Evolutionary conservation across 2,888 invertebrate genomes (phyloP), one percentile per base, ranked within the genome.

Genomic region (Lypha dubia): DNA sequence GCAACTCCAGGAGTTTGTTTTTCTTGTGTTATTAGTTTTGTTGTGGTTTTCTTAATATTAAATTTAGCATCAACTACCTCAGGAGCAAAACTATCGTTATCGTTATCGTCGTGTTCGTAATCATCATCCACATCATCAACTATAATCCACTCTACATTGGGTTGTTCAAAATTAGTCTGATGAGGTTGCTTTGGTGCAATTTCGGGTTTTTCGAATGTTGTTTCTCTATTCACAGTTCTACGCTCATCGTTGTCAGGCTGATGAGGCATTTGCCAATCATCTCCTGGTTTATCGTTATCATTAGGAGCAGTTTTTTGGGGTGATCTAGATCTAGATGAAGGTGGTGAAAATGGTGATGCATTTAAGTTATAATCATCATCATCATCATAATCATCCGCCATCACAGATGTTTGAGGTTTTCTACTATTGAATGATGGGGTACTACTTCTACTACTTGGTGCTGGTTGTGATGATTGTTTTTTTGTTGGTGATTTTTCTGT

Each of bases 191-290:
- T 17, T 4, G 51, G 13, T 38, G 49, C 44, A 6, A 11, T 53
- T 74, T 84, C 79, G 8, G 51, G 17, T 46, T 86, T 87, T 73
- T 90, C 90, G 51, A 90, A 88, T 22, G 88, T 89, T 3, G 87
- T 87, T 74, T 90, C 89, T 51, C 89, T 87, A 79, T 87, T 86
- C 62, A 88, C 86, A 51, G 88, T 87, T 53, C 88, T 88, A 86
- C 88, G 87, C 67, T 89, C 89, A 75, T 88, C 84, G 81, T 84
- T 88, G 3, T 88, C 87, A 35, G 83, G 87, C 84, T 84, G 77
- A 86, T 49, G 49, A 62, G 38, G 77, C 46, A 74, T 79, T 67
- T 83, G 71, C 44, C 20, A 38, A 71, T 65, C 58, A 46, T 76
- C 22, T 73, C 75, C 84, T 82, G 86, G 77, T 83, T 79, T 56